Evolutionary conservation across 2,113 vertebrate species (phyloP), one percentile per base, ranked within the genome.

Genomic region (Alouatta palliata): DNA sequence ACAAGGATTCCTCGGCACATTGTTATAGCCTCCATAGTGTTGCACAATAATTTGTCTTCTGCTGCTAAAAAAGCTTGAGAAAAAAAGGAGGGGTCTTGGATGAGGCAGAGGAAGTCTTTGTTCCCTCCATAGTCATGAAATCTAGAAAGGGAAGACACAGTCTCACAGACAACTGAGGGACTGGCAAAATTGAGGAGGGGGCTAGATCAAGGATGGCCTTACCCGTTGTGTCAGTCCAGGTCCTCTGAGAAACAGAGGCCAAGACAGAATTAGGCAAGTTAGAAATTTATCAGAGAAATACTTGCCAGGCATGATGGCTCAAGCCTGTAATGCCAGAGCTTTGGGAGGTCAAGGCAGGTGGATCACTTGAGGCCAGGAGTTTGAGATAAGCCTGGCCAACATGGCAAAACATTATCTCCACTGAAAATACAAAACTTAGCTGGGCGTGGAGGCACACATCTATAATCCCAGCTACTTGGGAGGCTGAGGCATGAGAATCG

Each of bases 41-140:
- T 76, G 8, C 64, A 25, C 30, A 25, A 16, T 58, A 20, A 76
- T 35, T 91, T 94, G 77, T 66, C 71, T 80, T 35, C 52, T 93
- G 61, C 54, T 91, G 23, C 61, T 32, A 75, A 79, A 85, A 47
- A 85, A 83, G 43, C 9, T 17, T 81, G 87, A 89, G 52, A 23
- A 20, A 75, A 82, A 82, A 83, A 30, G 20, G 47, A 43, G 35
- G 27, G 43, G n/a, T 73, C 82, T 80, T 54, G 20, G 45, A 43
- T 73, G 64, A 75, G 35, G 27, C 35, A 52, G 37, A 71, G 87
- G 61, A 45, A 93, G 30, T 32, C 40, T 40, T 87, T 64, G 11
- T 75, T 37, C 43, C 3, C 19, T 68, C 61, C 23, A 30, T 8
- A 40, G 77, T 45, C 20, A 8, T 40, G n/a, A 6, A 37, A 40